Percentiles rank a stretch among this genome's conserved stretches.
Conservation (phyloP, 2,888 invertebrate genomes). For the Pseudolycoriella hygida region DNA sequence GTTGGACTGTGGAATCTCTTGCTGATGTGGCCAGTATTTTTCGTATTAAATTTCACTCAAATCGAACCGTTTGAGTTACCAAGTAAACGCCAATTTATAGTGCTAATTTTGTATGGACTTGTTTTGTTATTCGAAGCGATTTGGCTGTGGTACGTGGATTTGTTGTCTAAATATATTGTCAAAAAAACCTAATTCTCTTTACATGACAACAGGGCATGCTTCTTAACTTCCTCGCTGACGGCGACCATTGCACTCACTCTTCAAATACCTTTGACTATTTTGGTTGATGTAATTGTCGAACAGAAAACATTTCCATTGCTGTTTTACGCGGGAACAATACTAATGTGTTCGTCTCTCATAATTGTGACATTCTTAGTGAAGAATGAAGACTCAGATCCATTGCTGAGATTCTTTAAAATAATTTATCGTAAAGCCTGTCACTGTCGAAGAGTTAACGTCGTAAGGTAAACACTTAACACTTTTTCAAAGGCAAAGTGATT, state of each 20-base stretch:
- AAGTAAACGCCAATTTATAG: constrained; percentile 57
- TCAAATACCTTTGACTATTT: constrained; percentile 76
- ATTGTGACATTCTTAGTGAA: constrained; percentile 51
- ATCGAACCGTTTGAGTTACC: constrained; percentile 79
- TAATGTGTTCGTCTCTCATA: constrained; percentile 41
- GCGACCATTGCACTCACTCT: constrained; percentile 75
- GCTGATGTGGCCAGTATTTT: constrained; percentile 77
- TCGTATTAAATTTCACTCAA: constrained; percentile 64
- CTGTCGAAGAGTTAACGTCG: constrained; percentile 23
- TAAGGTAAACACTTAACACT: constrained; percentile 18
- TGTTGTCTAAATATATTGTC: constrained; percentile 1
- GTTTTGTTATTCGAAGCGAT: constrained; percentile 77
- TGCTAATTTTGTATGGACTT: constrained; percentile 68
- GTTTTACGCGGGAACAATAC: constrained; percentile 62
- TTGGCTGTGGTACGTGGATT: constrained; percentile 64
- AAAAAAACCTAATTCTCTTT: constrained; percentile 1
- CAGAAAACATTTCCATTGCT: constrained; percentile 45
- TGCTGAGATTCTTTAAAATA: constrained; percentile 31
- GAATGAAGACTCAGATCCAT: constrained; percentile 70
- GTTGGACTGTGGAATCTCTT: constrained; percentile 84
- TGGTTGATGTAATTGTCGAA: constrained; percentile 62
- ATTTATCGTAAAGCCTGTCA: constrained; percentile 24
- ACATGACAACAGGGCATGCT: constrained; percentile 82
- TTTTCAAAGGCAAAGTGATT: background rate
- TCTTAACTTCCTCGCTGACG: constrained; percentile 77